Conservation (phyloP, 53 echinoderm and acorn worm species). For the Echinometra lucunter region DNA sequence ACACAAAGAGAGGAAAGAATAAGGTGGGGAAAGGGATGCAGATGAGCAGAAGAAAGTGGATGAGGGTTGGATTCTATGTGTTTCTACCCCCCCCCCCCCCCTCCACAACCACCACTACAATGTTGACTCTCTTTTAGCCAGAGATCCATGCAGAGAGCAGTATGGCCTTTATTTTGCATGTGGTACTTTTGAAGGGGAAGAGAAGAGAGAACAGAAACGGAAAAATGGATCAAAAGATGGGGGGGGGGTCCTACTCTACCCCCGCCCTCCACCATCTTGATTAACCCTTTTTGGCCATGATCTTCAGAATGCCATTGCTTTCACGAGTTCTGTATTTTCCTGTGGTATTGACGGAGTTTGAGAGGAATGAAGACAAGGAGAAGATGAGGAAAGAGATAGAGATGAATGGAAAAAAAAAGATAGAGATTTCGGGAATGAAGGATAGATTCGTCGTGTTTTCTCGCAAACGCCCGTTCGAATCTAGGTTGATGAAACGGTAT, state of each 20-base stretch:
- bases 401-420: background rate
- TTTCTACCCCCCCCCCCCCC: no score
- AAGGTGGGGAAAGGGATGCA: background rate
- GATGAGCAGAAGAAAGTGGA: background rate
- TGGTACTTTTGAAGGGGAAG: no score
- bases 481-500: conserved; percentile 55
- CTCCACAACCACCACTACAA: no score
- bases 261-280: background rate
- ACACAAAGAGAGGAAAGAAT: background rate
- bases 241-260: no score
- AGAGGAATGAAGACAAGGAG: background rate
- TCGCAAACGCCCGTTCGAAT: conserved; percentile 35
- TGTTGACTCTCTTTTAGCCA: no score
- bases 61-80: background rate
- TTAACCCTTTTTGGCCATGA: background rate
- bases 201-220: no score
- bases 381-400: background rate
- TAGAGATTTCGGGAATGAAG: background rate
- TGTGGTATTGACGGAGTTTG: background rate
- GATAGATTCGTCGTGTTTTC: background rate
- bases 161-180: no score
- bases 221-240: no score
- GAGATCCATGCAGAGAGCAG: no score
- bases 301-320: background rate
- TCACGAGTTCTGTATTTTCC: background rate